These are phyloP conservation scores for Escarpia spicata DNA, from an alignment of 2,888 invertebrate genomes.

Conservation along the genomic window DNA sequence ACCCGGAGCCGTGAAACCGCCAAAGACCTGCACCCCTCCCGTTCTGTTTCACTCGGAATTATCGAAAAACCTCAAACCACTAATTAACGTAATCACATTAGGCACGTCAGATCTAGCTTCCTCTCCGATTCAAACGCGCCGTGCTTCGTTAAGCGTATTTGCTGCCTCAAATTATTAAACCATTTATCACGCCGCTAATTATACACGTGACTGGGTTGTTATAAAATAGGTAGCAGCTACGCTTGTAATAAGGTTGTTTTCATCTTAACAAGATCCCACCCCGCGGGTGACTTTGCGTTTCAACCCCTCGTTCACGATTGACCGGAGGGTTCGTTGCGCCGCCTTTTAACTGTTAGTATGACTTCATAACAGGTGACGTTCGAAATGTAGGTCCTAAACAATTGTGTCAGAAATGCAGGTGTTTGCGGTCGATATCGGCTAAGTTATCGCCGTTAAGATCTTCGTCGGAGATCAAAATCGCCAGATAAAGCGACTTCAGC, in stretches of 20 bases:
- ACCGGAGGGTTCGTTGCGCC: background rate
- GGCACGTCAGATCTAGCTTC: background rate
- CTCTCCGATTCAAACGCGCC: background rate
- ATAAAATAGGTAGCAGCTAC: background rate
- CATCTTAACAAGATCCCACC: background rate
- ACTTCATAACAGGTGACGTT: background rate
- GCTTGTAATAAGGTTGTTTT: background rate
- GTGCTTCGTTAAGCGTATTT: background rate
- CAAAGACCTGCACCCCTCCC: background rate
- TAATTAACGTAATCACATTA: slow-evolving; percentile 10
- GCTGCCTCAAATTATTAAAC: background rate
- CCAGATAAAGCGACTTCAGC: background rate
- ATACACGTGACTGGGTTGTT: background rate
- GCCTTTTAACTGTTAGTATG: background rate
- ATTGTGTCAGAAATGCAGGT: background rate
- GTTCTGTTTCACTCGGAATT: background rate
- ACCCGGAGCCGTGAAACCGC: background rate
- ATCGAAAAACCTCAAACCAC: background rate
- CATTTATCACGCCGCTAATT: background rate
- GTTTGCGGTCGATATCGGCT: background rate
- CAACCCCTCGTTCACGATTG: background rate
- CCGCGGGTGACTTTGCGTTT: background rate
- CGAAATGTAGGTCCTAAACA: background rate
- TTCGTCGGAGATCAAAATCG: background rate
- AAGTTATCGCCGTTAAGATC: background rate